Base-by-base conservation (phyloP, 2,888 invertebrate genomes). In the Drosophila kambysellisi region DNA sequence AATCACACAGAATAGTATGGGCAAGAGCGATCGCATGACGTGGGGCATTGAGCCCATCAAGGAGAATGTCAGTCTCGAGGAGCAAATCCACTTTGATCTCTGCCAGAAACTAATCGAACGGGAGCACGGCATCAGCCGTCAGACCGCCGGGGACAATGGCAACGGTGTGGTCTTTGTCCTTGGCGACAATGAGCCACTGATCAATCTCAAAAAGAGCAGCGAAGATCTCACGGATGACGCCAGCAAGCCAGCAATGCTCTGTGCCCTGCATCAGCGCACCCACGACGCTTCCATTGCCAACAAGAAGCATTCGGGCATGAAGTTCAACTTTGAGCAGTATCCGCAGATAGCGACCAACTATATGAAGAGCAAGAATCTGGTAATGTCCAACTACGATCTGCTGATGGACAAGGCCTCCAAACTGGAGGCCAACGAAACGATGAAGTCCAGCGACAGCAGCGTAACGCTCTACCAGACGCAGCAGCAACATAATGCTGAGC, bases 341-440 rank as follows among this genome's bases (percentile, higher is more conserved):
- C 96, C 96, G 37, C 95, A 96, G 92, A 96, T 96, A 92, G 95
- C 95, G 82, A 95, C 95, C 84, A 96, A 96, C 93, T 96, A 96
- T 91, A 96, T 96, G 96, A 95, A 95, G 93, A 95, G 95, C 92
- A 96, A 96, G 92, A 96, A 96, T 92, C 94, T 96, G 83, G 95
- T 95, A 29, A 88, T 92, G 89, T 88, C 92, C 74, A 91, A 91
- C 66, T 92, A 91, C 62, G 92, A 93, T 48, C 79, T 93, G 67
- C 69, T 92, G 35, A 91, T 92, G 90, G 92, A 92, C 58, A 92
- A 92, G 74, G 92, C 91, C 61, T 88, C 88, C 57, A 92, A 92
- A 51, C 69, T 92, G 64, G 92, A 92, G 72, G 81, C 91, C 12
- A 91, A 76, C 43, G 81, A 79, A 25, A 65, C 74, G 15, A 54